Evolutionary conservation across 1,140 invertebrate genomes (phyloP).

Genomic region (Cotesia chilonis): DNA sequence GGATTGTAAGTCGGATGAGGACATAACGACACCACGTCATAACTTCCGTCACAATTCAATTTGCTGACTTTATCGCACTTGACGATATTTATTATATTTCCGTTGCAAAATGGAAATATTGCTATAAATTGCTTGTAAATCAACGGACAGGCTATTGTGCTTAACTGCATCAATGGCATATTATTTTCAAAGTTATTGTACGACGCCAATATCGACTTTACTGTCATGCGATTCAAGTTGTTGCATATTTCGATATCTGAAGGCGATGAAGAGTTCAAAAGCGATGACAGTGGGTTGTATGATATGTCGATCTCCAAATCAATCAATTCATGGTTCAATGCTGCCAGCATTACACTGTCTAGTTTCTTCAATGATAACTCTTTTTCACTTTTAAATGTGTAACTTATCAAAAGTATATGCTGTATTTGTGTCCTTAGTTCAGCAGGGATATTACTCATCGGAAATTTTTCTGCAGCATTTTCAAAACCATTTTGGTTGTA

Average conservation of each 20-base stretch:
- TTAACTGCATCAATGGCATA: background rate
- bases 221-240: background rate
- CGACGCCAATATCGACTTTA: background rate
- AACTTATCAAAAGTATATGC: too few species aligned
- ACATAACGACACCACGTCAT: background rate
- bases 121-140: background rate
- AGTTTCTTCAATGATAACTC: too few species aligned
- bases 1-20: background rate
- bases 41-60: background rate
- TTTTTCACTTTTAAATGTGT: too few species aligned
- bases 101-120: conserved; percentile 1
- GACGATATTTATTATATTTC: background rate
- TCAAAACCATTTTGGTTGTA: too few species aligned
- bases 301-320: background rate
- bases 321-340: background rate
- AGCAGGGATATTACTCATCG: too few species aligned
- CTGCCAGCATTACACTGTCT: too few species aligned
- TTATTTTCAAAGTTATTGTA: background rate
- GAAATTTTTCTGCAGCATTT: too few species aligned
- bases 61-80: background rate
- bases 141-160: background rate
- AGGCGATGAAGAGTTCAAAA: background rate
- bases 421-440: too few species aligned
- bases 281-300: background rate
- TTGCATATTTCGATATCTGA: background rate